These are phyloP conservation scores for Nibea coibor DNA, from an alignment of 2,113 vertebrate species.

Conservation along the genomic window DNA sequence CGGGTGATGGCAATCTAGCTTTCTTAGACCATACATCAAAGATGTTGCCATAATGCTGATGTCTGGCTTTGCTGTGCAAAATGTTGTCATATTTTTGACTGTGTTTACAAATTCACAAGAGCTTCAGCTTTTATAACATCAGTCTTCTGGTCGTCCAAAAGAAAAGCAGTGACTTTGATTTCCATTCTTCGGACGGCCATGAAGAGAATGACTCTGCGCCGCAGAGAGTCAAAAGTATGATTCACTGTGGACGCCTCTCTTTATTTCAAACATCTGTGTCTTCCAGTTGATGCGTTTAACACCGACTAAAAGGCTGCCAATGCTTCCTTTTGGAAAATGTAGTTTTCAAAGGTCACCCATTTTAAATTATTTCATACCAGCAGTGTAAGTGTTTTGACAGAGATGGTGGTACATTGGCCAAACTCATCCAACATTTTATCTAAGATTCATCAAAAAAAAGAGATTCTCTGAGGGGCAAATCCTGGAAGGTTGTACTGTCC, in stretches of 20 bases:
- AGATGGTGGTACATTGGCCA: background rate
- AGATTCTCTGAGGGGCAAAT: background rate
- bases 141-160: background rate
- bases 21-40: conserved; percentile 4
- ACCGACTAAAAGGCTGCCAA: conserved; percentile 7
- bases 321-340: conserved; percentile 15
- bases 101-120: conserved; percentile 23
- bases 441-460: background rate
- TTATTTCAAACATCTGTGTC: conserved; percentile 28
- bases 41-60: conserved; percentile 26
- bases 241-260: background rate
- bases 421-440: background rate
- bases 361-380: conserved; percentile 10
- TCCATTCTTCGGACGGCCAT: background rate
- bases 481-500: background rate
- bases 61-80: conserved; percentile 20
- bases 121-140: background rate
- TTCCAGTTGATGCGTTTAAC: conserved; percentile 11
- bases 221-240: background rate
- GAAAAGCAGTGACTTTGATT: background rate
- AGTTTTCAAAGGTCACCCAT: conserved; percentile 19
- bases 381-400: background rate
- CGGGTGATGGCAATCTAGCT: background rate
- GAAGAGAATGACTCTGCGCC: background rate
- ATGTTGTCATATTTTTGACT: background rate